Conservation (phyloP, 2,113 vertebrate genomes). For the Cinclus mexicanus region DNA sequence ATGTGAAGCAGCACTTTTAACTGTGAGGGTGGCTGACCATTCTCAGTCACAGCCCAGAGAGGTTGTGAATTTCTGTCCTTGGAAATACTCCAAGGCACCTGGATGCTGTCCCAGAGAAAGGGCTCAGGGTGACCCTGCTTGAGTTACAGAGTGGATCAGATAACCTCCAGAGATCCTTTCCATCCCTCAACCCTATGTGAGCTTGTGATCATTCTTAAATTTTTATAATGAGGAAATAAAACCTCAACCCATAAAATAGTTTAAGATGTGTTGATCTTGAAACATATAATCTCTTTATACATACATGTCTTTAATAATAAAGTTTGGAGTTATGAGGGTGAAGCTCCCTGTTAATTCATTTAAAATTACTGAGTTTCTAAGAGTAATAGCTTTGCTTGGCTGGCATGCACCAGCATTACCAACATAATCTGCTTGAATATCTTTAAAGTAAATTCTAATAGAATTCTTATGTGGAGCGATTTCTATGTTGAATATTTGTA, state of each 20-base stretch:
- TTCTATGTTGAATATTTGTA: not conserved
- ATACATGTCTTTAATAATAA: not conserved
- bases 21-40: not conserved
- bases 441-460: not conserved
- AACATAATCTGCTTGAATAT: not conserved
- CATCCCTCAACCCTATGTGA: not conserved
- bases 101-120: accelerated
- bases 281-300: not conserved
- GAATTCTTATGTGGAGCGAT: not conserved
- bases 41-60: not conserved
- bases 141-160: not conserved
- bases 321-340: not conserved
- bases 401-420: not conserved
- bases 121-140: not conserved
- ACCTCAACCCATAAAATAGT: not conserved
- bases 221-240: not conserved
- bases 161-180: not conserved
- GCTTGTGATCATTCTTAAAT: not conserved
- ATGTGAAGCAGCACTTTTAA: not conserved
- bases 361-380: not conserved
- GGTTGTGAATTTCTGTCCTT: not conserved
- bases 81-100: not conserved
- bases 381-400: not conserved
- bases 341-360: not conserved
- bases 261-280: not conserved